Base-by-base conservation (phyloP, 2,113 vertebrate species). In the Pristiophorus japonicus region DNA sequence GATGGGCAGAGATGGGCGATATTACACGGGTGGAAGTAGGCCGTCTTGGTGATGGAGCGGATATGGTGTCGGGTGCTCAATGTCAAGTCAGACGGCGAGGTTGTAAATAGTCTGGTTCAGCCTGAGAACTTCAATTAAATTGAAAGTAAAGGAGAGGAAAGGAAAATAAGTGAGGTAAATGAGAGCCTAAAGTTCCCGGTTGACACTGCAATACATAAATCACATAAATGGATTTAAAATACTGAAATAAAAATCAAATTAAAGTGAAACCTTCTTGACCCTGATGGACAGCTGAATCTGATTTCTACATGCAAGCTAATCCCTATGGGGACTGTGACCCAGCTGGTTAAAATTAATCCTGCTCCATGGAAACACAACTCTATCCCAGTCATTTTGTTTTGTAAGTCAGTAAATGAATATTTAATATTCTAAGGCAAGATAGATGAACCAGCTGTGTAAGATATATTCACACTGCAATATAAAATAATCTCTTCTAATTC, bases 271-370 rank as follows among this genome's bases (percentile, higher is more conserved):
- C 7, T 67, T 42, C 63, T 47, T 94, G 65, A 45, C 63, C 65
- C 65, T 24, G 10, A 30, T 67, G 92, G 65, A 18, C 22, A 70
- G 62, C 65, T 38, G 59, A 63, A 38, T 38, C 18, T 47, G 22
- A 70, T 70, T 94, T 70, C 42, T 45, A 47, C 22, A 47, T 5
- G 18, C 34, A 62, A 38, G 30, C 5, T 92, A 94, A 47, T 70
- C 38, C 27, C 65, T 42, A 94, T 27, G 8, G 65, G 42, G 38
- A 47, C 24, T 94, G 65, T 94, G 65, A 67, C 42, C 63, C 92
- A 47, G 92, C 92, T 94, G 92, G 24, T 42, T 70, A 45, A 66
- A 94, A 94, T 92, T 92, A 92, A 65, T 66, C 42, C 92, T 30
- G 65, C 66, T 30, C 24, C 10, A 47, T 47, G 1, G 65, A 70